These are phyloP conservation scores for Takifugu flavidus DNA, from an alignment of 2,113 vertebrate species.

Conservation along the genomic window DNA sequence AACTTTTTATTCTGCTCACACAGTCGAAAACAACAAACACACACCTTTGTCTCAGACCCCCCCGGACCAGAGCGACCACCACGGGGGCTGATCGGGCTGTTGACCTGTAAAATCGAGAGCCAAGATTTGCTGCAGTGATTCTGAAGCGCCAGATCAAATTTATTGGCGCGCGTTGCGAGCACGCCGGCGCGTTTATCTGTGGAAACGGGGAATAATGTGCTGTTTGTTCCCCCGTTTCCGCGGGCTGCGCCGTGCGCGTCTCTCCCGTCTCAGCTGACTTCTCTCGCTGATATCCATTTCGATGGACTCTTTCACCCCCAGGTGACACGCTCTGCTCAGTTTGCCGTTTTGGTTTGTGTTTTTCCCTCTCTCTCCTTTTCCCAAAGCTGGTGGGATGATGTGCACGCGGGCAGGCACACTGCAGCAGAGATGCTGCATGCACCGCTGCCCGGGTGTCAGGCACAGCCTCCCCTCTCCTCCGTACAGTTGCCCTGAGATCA, in stretches of 20 bases:
- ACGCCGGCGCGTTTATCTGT: slow-evolving; percentile 35
- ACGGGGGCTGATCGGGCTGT: not conserved
- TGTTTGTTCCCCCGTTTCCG: slow-evolving; percentile 44
- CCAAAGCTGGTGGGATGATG: slow-evolving; percentile 26
- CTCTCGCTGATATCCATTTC: slow-evolving; percentile 53
- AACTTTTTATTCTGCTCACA: slow-evolving; percentile 56
- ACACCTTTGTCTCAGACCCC: too few species aligned
- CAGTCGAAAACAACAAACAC: slow-evolving; percentile 1
- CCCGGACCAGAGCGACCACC: too few species aligned
- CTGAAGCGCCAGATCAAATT: slow-evolving; percentile 35
- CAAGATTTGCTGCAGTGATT: slow-evolving; percentile 63
- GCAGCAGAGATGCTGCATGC: slow-evolving; percentile 55
- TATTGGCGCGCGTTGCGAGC: slow-evolving; percentile 28
- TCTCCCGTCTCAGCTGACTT: slow-evolving; percentile 19
- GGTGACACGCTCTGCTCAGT: slow-evolving; percentile 45
- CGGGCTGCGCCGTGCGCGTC: slow-evolving; percentile 14
- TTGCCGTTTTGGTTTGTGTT: slow-evolving; percentile 7
- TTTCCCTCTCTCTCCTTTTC: not conserved
- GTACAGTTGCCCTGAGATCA: slow-evolving; percentile 65
- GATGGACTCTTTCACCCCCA: slow-evolving; percentile 55
- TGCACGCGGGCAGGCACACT: slow-evolving; percentile 47
- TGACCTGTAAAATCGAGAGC: slow-evolving; percentile 46
- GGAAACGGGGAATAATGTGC: slow-evolving; percentile 52
- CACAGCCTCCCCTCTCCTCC: slow-evolving; percentile 43
- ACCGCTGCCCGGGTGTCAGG: slow-evolving; percentile 56